Conservation (phyloP, 2,888 invertebrate species). For the Scelioninae gen. 2 region DNA sequence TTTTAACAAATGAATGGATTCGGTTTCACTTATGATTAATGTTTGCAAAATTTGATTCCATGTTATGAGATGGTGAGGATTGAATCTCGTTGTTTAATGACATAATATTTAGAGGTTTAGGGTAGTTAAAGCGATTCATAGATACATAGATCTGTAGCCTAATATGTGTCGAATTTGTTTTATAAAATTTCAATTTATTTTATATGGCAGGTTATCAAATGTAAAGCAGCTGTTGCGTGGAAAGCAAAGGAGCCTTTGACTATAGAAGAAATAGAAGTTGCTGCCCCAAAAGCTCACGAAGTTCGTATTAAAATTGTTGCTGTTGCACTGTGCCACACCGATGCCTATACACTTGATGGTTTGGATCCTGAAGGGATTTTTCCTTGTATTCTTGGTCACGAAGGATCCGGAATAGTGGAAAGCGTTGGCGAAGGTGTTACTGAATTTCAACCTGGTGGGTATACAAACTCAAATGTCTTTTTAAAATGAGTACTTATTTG, state of each 20-base stretch:
- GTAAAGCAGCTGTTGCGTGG: constrained; percentile 98
- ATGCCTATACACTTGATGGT: constrained; percentile 92
- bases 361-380: constrained; percentile 94
- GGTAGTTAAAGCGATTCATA: too few relatives aligned
- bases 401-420: constrained; percentile 97
- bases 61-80: too few relatives aligned
- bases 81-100: too few relatives aligned
- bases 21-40: too few relatives aligned
- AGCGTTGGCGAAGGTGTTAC: constrained; percentile 95
- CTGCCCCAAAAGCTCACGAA: constrained; percentile 95
- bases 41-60: too few relatives aligned
- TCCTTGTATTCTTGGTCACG: constrained; percentile 96
- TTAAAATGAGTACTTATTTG: too few relatives aligned
- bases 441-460: constrained; percentile 84
- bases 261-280: constrained; percentile 95
- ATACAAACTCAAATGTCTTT: too few relatives aligned
- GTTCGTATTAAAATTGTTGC: constrained; percentile 88
- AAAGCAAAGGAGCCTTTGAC: constrained; percentile 90
- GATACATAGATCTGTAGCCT: too few relatives aligned
- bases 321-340: constrained; percentile 94
- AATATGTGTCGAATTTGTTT: too few relatives aligned
- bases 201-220: constrained; percentile 84
- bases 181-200: constrained; percentile 18
- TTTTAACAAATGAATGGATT: too few relatives aligned
- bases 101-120: too few relatives aligned